Evolutionary conservation across 2,113 vertebrate genomes (phyloP).

Genomic region (Vidua macroura): DNA sequence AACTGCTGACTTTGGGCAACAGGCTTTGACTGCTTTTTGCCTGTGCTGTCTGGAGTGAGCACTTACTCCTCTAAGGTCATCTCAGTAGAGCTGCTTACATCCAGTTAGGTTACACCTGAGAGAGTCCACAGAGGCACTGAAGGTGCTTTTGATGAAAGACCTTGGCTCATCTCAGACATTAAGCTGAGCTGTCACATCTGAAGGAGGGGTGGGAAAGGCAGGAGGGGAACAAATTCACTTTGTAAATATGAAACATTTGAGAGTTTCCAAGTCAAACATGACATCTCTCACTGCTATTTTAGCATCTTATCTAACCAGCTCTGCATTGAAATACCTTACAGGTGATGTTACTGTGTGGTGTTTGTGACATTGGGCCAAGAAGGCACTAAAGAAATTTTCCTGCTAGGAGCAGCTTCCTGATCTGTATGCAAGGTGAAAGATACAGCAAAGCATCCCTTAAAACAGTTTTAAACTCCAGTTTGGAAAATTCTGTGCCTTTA

Average conservation of each 20-base stretch:
- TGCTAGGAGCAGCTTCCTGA: background rate
- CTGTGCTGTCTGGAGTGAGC: background rate
- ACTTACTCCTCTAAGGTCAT: background rate
- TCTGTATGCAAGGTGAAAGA: background rate
- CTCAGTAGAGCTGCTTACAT: background rate
- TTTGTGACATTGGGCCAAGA: background rate
- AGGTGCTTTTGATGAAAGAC: background rate
- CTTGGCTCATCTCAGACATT: background rate
- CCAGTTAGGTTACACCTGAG: background rate
- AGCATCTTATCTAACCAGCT: background rate
- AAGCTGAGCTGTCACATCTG: background rate
- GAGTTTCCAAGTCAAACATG: background rate
- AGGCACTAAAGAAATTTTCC: background rate
- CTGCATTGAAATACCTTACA: background rate
- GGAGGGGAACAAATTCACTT: background rate
- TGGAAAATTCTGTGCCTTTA: background rate
- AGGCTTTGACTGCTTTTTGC: background rate
- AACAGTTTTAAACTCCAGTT: background rate
- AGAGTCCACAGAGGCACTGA: background rate
- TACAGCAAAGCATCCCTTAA: background rate
- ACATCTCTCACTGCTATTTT: background rate
- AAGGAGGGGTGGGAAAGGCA: background rate
- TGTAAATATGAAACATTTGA: fast-evolving
- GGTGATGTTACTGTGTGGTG: background rate
- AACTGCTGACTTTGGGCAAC: constrained; percentile 10